Conservation (phyloP, 2,888 invertebrate genomes). For the Ophonus ardosiacus region DNA sequence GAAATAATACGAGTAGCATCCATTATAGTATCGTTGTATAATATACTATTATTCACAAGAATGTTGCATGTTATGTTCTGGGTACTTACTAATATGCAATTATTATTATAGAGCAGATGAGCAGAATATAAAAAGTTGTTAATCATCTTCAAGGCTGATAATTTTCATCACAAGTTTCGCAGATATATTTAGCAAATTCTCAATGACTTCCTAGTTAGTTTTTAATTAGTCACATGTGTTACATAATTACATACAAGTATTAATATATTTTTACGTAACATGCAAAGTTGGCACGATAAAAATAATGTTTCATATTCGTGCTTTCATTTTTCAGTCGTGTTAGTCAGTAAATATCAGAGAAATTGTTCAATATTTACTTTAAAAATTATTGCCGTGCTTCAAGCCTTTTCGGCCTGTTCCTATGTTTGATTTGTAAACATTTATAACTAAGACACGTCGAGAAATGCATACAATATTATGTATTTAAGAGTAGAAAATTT, state of each 20-base stretch:
- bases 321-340: neutral
- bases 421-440: neutral
- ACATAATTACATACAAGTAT: neutral
- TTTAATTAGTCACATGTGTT: neutral
- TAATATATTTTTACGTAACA: neutral
- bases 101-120: neutral
- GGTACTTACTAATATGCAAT: no score
- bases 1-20: no score
- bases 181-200: neutral
- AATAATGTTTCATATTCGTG: neutral
- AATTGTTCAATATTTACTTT: constrained; percentile 45
- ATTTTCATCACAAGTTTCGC: neutral
- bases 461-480: neutral
- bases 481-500: neutral
- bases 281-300: neutral
- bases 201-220: neutral
- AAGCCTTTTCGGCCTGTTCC: constrained; percentile 8
- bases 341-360: constrained; percentile 38
- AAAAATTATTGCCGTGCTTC: constrained; percentile 43
- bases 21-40: no score
- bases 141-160: neutral
- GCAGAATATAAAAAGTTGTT: neutral
- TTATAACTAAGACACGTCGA: neutral
- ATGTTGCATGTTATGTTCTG: no score
- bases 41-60: no score